Evolutionary conservation across 2,888 invertebrate genomes (phyloP).

Genomic region (Drosophila longiperda): DNA sequence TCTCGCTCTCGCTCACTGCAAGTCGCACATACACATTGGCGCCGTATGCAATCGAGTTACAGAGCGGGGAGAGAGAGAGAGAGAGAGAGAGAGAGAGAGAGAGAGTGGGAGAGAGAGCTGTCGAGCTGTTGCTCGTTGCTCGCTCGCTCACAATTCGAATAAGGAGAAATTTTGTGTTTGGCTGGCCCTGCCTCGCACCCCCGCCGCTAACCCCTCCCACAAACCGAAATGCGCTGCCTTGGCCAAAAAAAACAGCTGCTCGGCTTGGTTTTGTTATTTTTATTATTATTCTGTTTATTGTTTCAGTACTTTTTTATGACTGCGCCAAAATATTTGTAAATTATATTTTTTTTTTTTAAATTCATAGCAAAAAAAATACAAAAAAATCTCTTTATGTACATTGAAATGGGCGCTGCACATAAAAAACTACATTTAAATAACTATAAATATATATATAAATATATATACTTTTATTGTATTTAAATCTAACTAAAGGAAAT

Average conservation of each 20-base stretch:
- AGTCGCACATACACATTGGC: slow-evolving; percentile 13
- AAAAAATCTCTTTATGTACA: slow-evolving; percentile 55
- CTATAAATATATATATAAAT: slow-evolving; percentile 28
- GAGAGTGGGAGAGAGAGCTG: slow-evolving; percentile 36
- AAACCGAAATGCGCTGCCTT: slow-evolving; percentile 45
- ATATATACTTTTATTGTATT: slow-evolving; percentile 47
- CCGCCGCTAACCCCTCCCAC: slow-evolving; percentile 16
- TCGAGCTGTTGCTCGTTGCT: slow-evolving; percentile 15
- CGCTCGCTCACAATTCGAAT: slow-evolving; percentile 45
- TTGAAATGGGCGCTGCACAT: slow-evolving; percentile 66
- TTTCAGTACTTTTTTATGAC: slow-evolving; percentile 59
- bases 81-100: neutral
- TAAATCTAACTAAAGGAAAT: slow-evolving; percentile 40
- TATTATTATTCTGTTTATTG: slow-evolving; percentile 68
- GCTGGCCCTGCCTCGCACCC: slow-evolving; percentile 32
- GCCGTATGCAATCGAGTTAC: slow-evolving; percentile 20
- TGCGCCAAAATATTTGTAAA: slow-evolving; percentile 78
- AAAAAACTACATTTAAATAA: slow-evolving; percentile 48
- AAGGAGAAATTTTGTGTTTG: slow-evolving; percentile 53
- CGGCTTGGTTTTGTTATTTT: slow-evolving; percentile 67
- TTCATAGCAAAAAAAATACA: slow-evolving; percentile 47
- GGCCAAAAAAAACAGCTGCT: slow-evolving; percentile 61
- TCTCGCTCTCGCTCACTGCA: slow-evolving; percentile 56
- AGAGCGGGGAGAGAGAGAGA: neutral
- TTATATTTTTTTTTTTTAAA: slow-evolving; percentile 61